Conservation (phyloP, 2,888 invertebrate species). For the Drosophila paramelanica region DNA sequence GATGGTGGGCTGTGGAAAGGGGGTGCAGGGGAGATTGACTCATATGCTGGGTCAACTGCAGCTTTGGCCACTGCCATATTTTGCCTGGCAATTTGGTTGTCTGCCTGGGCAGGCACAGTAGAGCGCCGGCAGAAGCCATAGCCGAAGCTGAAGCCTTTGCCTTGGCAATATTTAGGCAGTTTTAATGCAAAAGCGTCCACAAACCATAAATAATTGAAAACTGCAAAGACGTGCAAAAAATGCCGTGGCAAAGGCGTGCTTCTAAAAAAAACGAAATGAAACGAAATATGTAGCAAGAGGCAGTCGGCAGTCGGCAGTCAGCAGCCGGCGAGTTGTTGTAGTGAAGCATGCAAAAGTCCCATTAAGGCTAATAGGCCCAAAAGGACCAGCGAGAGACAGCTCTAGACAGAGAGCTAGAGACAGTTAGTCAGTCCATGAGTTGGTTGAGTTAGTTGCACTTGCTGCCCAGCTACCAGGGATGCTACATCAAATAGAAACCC, state of each 20-base stretch:
- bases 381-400: constrained; percentile 57
- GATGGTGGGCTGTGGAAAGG: neutral
- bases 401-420: constrained; percentile 40
- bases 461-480: constrained; percentile 42
- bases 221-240: constrained; percentile 77
- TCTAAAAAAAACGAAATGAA: constrained; percentile 34
- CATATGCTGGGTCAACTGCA: constrained; percentile 65
- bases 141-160: constrained; percentile 34
- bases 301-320: constrained; percentile 43
- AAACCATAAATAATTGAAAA: constrained; percentile 81
- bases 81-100: constrained; percentile 60
- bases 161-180: constrained; percentile 72
- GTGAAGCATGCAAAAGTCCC: constrained; percentile 75
- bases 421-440: constrained; percentile 55
- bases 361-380: constrained; percentile 78
- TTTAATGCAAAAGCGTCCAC: constrained; percentile 75
- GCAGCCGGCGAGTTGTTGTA: constrained; percentile 66
- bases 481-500: constrained; percentile 3
- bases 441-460: constrained; percentile 56
- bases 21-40: constrained; percentile 55
- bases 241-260: constrained; percentile 53
- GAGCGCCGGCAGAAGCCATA: constrained; percentile 1
- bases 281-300: constrained; percentile 39
- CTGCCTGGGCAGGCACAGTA: constrained; percentile 38
- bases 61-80: constrained; percentile 53